Percentiles rank a stretch among this genome's conserved stretches.
Evolutionary conservation across 30 jellyfish, hydroid and myxozoan species (phyloP).

Genomic region (Rhopilema esculentum): DNA sequence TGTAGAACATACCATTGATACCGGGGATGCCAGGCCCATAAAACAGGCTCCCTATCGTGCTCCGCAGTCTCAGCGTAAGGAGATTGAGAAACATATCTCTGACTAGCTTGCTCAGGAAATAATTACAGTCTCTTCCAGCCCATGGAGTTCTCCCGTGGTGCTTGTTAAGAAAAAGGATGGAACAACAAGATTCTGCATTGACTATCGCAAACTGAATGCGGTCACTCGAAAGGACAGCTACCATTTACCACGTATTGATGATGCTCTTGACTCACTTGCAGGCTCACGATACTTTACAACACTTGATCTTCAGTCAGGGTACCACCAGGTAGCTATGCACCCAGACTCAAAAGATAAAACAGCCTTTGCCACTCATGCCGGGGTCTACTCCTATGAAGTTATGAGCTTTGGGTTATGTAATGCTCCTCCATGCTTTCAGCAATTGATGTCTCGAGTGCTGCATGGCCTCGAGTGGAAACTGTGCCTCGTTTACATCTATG

Average conservation of each 20-base stretch:
- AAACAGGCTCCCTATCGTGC: constrained; percentile 22
- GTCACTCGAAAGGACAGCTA: constrained; percentile 55
- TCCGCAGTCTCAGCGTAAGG: constrained; percentile 26
- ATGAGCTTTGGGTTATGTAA: constrained; percentile 51
- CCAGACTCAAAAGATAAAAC: constrained; percentile 36
- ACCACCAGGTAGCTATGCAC: constrained; percentile 58
- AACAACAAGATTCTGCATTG: constrained; percentile 42
- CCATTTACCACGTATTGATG: constrained; percentile 51
- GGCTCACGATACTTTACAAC: constrained; percentile 40
- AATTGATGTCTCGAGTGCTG: constrained; percentile 47
- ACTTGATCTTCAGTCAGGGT: constrained; percentile 54
- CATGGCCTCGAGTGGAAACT: constrained; percentile 58
- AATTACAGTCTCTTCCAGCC: constrained; percentile 30
- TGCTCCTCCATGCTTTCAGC: constrained; percentile 65
- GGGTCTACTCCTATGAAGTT: constrained; percentile 36
- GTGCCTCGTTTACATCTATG: constrained; percentile 61
- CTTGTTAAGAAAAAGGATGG: constrained; percentile 64
- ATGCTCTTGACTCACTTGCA: constrained; percentile 30
- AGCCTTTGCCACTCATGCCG: constrained; percentile 59
- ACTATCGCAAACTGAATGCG: constrained; percentile 38
- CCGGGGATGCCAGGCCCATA: constrained; percentile 54
- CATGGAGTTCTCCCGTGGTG: constrained; percentile 65
- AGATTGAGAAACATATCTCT: not conserved
- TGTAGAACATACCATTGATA: constrained; percentile 47
- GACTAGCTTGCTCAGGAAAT: constrained; percentile 39